Percentiles rank a stretch among this genome's conserved stretches.
Evolutionary conservation across 2,113 vertebrate species (phyloP).

Genomic region (Agapornis roseicollis): DNA sequence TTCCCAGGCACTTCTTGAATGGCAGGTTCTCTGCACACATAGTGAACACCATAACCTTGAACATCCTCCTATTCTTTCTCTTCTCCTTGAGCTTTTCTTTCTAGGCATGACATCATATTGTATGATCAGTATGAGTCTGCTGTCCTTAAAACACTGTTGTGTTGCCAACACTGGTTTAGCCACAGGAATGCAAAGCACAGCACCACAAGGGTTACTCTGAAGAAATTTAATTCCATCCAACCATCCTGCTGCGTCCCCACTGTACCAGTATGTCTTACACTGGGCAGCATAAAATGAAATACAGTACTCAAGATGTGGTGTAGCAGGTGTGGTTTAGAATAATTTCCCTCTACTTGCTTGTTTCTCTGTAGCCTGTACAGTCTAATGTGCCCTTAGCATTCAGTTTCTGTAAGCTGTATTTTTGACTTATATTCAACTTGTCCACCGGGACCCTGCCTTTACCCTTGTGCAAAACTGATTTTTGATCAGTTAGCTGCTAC

Average conservation of each 20-base stretch:
- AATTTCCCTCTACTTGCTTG: neutral
- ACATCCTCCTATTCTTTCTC: accelerated
- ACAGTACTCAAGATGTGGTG: neutral
- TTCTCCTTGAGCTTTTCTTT: neutral
- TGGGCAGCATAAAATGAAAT: neutral
- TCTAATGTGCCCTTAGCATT: neutral
- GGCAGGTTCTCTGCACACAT: accelerated
- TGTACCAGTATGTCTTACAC: neutral
- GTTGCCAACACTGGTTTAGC: neutral
- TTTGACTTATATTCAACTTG: neutral
- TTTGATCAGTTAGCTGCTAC: neutral
- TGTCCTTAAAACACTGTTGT: neutral
- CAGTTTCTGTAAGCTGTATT: neutral
- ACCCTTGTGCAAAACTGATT: neutral
- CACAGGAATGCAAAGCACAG: neutral
- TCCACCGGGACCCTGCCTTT: neutral
- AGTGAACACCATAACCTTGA: neutral
- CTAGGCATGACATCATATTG: neutral
- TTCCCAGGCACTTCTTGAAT: neutral
- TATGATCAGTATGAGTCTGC: neutral
- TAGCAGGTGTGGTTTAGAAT: neutral
- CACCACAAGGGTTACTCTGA: neutral
- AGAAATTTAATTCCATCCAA: neutral
- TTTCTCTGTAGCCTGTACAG: neutral
- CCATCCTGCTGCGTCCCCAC: neutral